Evolutionary conservation across 2,113 vertebrate species (phyloP).

Genomic region (Synchiropus splendidus): DNA sequence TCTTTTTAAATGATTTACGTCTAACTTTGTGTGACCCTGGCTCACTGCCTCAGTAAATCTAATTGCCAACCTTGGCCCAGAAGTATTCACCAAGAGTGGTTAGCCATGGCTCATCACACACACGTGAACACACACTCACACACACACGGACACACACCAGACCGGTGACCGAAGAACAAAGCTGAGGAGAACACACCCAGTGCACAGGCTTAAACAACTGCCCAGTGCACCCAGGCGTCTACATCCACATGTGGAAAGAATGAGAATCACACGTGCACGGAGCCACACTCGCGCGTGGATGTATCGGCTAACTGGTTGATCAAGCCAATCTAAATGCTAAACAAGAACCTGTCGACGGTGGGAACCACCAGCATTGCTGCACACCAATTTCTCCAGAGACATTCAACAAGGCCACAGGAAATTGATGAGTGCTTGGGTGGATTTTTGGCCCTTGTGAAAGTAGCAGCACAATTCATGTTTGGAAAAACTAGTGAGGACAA

Average conservation of each 20-base stretch:
- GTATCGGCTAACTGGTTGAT: slow-evolving; percentile 47
- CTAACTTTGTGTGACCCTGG: slow-evolving; percentile 56
- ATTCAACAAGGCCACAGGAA: slow-evolving; percentile 36
- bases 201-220: no score
- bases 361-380: slow-evolving; percentile 47
- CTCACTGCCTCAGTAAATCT: slow-evolving; percentile 41
- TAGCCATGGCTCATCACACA: slow-evolving; percentile 51
- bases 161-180: no score
- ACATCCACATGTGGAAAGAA: no score
- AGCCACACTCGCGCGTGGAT: slow-evolving; percentile 13
- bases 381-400: slow-evolving; percentile 39
- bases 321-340: slow-evolving; percentile 68
- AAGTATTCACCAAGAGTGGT: slow-evolving; percentile 36
- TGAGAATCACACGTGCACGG: slow-evolving; percentile 2
- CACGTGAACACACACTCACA: slow-evolving; percentile 10
- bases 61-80: slow-evolving; percentile 32
- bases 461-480: no score
- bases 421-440: slow-evolving; percentile 10
- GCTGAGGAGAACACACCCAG: slow-evolving; percentile 5
- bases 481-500: no score
- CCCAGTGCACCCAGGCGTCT: slow-evolving; percentile 13
- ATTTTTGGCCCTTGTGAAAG: background rate
- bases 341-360: slow-evolving; percentile 50
- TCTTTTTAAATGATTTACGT: slow-evolving; percentile 54
- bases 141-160: background rate